Base-by-base conservation (phyloP, 2,797 vertebrate species). In the Apogon hyalosoma region DNA sequence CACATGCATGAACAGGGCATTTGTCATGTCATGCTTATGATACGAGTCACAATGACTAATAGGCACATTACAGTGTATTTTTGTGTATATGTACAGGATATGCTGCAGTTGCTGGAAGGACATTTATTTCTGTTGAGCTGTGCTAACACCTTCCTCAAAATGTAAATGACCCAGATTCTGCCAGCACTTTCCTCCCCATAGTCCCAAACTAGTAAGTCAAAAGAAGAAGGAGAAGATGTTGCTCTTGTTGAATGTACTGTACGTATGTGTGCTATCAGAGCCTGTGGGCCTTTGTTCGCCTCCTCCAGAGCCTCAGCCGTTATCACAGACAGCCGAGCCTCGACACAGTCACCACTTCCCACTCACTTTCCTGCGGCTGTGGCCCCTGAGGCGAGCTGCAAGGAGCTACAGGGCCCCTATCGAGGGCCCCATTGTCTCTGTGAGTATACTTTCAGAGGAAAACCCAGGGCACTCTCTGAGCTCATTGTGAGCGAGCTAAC, bases 81-180 rank as follows among this genome's bases (percentile, higher is more conserved):
- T 65, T 72, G 64, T 62, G 41, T 69, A 43, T 70, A 47, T 39
- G 49, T 62, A 76, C 63, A 65, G 51, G 68, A 58, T 85, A 16
- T 78, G 65, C 77, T 73, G 69, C 13, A 59, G 55, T 80, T 84
- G 76, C 83, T 65, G 28, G 82, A 82, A 75, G 57, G 73, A 63
- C 76, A 81, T 87, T 80, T 84, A 67, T 89, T 84, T 79, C 53
- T 69, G 76, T 88, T 79, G 60, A 16, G 43, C 70, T 71, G 62
- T 52, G 72, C 60, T 66, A 59, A 59, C 63, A 81, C 76, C 75
- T 87, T 87, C 84, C 79, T 86, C 54, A 85, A 87, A 86, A 89
- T 89, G 78, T 79, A 88, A 88, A 90, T 90, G 90, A 85, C 89
- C 87, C 79, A 91, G 82, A 88, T 90, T 92, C 82, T 70, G 63